phyloP scores from a whole-genome alignment of 2,797 vertebrate genomes.

The Leptodactylus fallax region DNA sequence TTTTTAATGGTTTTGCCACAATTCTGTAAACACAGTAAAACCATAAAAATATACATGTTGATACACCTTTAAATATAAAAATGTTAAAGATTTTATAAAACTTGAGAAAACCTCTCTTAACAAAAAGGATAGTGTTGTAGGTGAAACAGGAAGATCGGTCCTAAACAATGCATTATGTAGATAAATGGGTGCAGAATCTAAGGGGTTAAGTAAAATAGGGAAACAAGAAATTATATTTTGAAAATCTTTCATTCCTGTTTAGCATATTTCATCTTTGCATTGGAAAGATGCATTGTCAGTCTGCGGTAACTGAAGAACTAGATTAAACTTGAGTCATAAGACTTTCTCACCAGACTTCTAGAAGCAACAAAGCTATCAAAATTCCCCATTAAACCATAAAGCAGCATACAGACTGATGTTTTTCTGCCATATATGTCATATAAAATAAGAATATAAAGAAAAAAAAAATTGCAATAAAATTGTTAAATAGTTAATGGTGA shows the following conservation, averaged over 20 bases:
- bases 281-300: no score
- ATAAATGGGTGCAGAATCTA: no score
- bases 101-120: no score
- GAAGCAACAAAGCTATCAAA: neutral
- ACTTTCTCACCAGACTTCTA: neutral
- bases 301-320: constrained; percentile 7
- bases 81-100: no score
- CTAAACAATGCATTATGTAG: no score
- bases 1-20: no score
- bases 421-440: neutral
- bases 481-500: no score
- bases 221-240: neutral
- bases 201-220: neutral
- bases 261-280: neutral
- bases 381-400: neutral
- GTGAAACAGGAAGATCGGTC: no score
- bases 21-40: no score
- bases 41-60: no score
- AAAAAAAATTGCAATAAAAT: neutral
- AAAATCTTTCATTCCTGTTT: neutral
- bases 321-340: neutral
- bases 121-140: no score
- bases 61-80: no score
- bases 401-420: neutral
- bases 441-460: neutral